Percentiles rank a stretch among this genome's conserved stretches.
Conservation (phyloP, 2,888 invertebrate genomes). For the Lycaena phlaeas region DNA sequence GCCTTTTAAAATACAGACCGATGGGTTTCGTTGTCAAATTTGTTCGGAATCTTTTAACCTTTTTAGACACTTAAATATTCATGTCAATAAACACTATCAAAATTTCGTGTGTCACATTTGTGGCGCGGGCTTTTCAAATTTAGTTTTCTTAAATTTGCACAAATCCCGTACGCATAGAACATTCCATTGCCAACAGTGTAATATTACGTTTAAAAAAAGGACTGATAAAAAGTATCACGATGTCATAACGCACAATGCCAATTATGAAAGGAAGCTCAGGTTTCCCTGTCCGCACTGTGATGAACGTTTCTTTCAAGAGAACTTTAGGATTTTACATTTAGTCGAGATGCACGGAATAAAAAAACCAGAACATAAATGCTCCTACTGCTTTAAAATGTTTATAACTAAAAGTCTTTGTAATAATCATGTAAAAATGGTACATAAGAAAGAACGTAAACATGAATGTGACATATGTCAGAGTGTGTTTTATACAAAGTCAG, state of each 20-base stretch:
- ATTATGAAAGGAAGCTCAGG: slow-evolving; percentile 31
- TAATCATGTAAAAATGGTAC: slow-evolving; percentile 50
- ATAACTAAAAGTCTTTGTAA: slow-evolving; percentile 48
- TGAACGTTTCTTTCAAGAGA: slow-evolving; percentile 44
- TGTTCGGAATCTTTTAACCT: slow-evolving; percentile 37
- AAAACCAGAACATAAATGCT: slow-evolving; percentile 42
- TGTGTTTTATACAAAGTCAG: slow-evolving; percentile 51
- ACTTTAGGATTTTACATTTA: slow-evolving; percentile 34
- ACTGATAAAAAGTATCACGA: slow-evolving; percentile 32
- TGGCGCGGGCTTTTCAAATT: slow-evolving; percentile 49
- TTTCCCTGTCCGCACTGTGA: slow-evolving; percentile 44
- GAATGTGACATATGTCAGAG: slow-evolving; percentile 50
- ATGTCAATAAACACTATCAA: slow-evolving; percentile 54
- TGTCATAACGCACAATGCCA: slow-evolving; percentile 24
- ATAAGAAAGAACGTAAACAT: slow-evolving; percentile 48
- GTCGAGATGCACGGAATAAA: slow-evolving; percentile 39
- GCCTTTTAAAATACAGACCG: slow-evolving; percentile 42
- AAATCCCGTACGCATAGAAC: slow-evolving; percentile 38
- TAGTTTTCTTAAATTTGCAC: slow-evolving; percentile 49
- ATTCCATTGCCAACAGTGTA: slow-evolving; percentile 35
- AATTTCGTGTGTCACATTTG: slow-evolving; percentile 56
- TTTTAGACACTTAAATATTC: slow-evolving; percentile 49
- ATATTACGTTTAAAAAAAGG: slow-evolving; percentile 28
- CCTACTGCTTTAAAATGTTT: slow-evolving; percentile 41
- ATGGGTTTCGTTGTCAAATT: slow-evolving; percentile 40